Percentiles rank a stretch among this genome's conserved stretches.
phyloP scores from a whole-genome alignment of 1,140 invertebrate genomes.

The Parasteatoda tepidariorum region DNA sequence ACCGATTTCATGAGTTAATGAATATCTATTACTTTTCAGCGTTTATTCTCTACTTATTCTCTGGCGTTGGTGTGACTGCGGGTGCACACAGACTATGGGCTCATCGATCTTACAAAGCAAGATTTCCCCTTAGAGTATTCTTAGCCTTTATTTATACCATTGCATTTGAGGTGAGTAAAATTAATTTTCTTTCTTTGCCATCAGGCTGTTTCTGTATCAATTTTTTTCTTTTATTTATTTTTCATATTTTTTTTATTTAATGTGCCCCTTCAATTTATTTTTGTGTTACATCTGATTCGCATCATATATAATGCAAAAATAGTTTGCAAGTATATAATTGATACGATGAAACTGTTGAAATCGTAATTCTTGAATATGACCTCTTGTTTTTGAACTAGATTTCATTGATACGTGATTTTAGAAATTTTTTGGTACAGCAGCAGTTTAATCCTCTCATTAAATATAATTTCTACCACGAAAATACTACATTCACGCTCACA shows the following conservation, averaged over 20 bases:
- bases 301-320: background rate
- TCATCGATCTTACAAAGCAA: constrained; percentile 94
- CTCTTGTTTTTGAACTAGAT: no score
- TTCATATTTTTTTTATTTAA: background rate
- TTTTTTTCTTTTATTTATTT: background rate
- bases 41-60: constrained; percentile 56
- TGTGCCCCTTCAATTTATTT: background rate
- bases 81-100: constrained; percentile 95
- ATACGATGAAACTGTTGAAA: no score
- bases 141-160: constrained; percentile 74
- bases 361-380: no score
- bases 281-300: background rate
- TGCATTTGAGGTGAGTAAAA: constrained; percentile 59
- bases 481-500: no score
- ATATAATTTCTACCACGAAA: no score
- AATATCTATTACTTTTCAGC: no score
- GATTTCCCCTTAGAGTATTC: constrained; percentile 83
- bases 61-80: constrained; percentile 80
- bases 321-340: background rate
- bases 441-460: no score
- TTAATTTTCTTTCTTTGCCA: background rate
- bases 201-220: background rate
- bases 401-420: no score
- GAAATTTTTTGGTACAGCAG: no score
- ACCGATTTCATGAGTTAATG: no score